phyloP scores from a whole-genome alignment of 2,888 invertebrate species.

The Drosophila gaucha region DNA sequence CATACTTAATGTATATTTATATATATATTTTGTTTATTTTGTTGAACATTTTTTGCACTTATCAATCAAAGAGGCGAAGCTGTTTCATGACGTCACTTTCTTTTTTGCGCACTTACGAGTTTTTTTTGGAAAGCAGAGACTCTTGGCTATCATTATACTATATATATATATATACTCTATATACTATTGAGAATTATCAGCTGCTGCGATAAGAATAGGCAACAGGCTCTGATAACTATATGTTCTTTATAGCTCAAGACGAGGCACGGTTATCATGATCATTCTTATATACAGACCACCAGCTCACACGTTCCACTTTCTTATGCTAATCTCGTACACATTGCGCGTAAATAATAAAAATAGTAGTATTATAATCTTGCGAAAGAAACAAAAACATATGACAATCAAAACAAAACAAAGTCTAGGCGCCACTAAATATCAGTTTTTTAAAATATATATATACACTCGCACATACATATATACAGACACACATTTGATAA shows the following conservation, averaged over 20 bases:
- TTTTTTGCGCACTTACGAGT: slow-evolving; percentile 39
- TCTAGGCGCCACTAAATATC: slow-evolving; percentile 53
- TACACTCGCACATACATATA: background rate
- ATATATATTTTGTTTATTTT: slow-evolving; percentile 6
- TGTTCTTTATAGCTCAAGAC: background rate
- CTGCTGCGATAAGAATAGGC: slow-evolving; percentile 21
- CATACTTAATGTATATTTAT: background rate
- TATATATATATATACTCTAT: background rate
- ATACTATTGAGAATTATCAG: too few species aligned
- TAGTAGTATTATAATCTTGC: slow-evolving; percentile 15
- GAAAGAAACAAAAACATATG: slow-evolving; percentile 26
- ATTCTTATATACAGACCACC: background rate
- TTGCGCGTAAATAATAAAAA: slow-evolving; percentile 28
- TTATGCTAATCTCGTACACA: slow-evolving; percentile 48
- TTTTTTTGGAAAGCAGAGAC: slow-evolving; percentile 18
- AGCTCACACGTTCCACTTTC: slow-evolving; percentile 56
- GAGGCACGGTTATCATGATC: background rate
- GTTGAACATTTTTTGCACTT: slow-evolving; percentile 14
- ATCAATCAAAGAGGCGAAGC: slow-evolving; percentile 32
- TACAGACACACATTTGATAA: slow-evolving; percentile 39
- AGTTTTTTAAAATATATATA: slow-evolving; percentile 38
- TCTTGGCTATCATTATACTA: background rate
- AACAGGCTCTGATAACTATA: slow-evolving; percentile 2
- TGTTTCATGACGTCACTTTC: slow-evolving; percentile 35
- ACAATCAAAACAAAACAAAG: slow-evolving; percentile 34